A percentile compares a stretch with the other conserved stretches of the same genome.
Conservation (phyloP, 2,797 vertebrate genomes). For the Uromys caudimaculatus region DNA sequence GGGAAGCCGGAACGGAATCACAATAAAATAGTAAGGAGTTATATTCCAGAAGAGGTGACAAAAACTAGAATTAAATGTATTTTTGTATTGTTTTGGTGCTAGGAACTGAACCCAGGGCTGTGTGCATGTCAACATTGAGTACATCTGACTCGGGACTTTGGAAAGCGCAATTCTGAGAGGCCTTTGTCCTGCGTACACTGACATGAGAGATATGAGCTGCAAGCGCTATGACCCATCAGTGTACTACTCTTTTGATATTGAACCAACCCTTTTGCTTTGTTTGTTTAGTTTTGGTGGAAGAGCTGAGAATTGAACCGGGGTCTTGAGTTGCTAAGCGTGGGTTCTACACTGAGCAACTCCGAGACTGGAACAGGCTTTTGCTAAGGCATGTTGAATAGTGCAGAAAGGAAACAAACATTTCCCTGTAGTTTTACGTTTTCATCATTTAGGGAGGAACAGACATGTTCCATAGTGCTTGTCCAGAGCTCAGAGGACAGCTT, state of each 20-base stretch:
- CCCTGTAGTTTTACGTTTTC: neutral
- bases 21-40: neutral
- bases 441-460: too few relatives aligned
- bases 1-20: neutral
- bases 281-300: neutral
- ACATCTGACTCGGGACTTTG: neutral
- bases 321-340: neutral
- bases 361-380: neutral
- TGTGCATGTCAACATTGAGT: neutral
- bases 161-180: neutral
- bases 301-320: neutral
- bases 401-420: neutral
- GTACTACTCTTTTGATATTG: neutral
- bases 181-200: neutral
- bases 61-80: neutral
- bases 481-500: neutral
- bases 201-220: neutral
- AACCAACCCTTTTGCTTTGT: neutral
- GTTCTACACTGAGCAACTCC: neutral
- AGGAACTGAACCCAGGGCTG: neutral
- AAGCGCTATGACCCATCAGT: neutral
- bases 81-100: neutral
- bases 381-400: conserved; percentile 1
- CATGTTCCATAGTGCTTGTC: too few relatives aligned
- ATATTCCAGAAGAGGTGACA: neutral